Evolutionary conservation across 1,140 invertebrate genomes (phyloP).

Genomic region (Pogonus chalceus): DNA sequence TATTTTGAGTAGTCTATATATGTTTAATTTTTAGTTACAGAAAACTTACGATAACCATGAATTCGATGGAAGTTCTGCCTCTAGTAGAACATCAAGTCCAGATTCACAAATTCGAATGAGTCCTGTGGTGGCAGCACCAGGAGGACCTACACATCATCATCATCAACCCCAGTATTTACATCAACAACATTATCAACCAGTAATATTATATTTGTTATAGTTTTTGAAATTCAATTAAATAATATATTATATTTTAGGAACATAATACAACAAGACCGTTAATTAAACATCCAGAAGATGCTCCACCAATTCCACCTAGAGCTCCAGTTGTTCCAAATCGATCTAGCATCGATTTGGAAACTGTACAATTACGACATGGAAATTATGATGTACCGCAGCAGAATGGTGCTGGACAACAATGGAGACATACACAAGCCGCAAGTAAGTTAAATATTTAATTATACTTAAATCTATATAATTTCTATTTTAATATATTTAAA

Average conservation of each 20-base stretch:
- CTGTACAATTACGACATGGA: not conserved
- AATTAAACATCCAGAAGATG: not conserved
- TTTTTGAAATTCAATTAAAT: not conserved
- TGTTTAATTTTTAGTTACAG: slow-evolving; percentile 5
- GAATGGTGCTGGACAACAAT: not conserved
- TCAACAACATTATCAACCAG: not conserved
- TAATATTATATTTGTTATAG: not conserved
- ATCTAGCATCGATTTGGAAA: not conserved
- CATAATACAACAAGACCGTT: not conserved
- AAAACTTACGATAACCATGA: slow-evolving; percentile 25
- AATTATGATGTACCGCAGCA: not conserved
- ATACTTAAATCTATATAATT: too few relatives aligned
- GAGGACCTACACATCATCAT: not conserved
- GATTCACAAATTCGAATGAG: slow-evolving; percentile 14
- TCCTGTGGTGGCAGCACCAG: not conserved
- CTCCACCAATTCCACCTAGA: not conserved
- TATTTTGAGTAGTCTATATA: not conserved
- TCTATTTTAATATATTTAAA: too few relatives aligned
- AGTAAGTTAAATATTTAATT: too few relatives aligned
- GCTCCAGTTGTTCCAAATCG: not conserved
- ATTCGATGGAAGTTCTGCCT: slow-evolving; percentile 32
- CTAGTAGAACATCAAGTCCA: slow-evolving; percentile 34
- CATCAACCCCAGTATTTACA: not conserved
- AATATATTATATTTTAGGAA: not conserved
- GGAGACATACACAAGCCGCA: not conserved